These are phyloP conservation scores for Gobio gobio DNA, from an alignment of 2,113 vertebrate genomes.

Conservation along the genomic window DNA sequence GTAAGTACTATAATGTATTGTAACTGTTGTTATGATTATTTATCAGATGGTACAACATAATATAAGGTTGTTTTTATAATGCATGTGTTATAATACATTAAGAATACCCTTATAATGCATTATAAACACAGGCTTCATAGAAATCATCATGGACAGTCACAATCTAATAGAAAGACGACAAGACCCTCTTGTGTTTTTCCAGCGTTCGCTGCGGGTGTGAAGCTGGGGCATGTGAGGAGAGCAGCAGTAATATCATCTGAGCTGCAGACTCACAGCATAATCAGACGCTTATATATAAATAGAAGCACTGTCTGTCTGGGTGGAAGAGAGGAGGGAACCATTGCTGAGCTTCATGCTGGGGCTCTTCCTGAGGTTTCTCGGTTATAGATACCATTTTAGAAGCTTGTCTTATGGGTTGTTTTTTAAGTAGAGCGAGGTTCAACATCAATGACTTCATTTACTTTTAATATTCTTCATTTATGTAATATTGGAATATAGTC, in stretches of 20 bases:
- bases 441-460: not conserved
- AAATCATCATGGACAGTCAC: conserved; percentile 22
- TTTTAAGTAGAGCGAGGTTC: not conserved
- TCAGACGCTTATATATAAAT: conserved; percentile 78
- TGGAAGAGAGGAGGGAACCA: conserved; percentile 69
- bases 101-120: too few species aligned
- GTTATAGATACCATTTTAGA: conserved; percentile 39
- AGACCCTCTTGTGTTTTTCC: conserved; percentile 16
- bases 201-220: not conserved
- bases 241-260: conserved; percentile 62
- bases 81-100: too few species aligned
- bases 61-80: too few species aligned
- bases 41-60: too few species aligned
- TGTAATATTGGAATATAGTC: not conserved
- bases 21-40: too few species aligned
- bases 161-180: conserved; percentile 53
- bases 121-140: too few species aligned
- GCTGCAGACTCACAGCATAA: conserved; percentile 71
- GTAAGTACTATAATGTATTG: too few species aligned
- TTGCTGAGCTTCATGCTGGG: conserved; percentile 9
- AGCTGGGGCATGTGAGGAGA: conserved; percentile 49
- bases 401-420: not conserved
- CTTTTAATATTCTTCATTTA: too few species aligned
- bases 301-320: conserved; percentile 70
- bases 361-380: conserved; percentile 39